Evolutionary conservation across 2,113 vertebrate genomes (phyloP), one percentile per base, ranked within the genome.

Genomic region (Mellivora capensis): DNA sequence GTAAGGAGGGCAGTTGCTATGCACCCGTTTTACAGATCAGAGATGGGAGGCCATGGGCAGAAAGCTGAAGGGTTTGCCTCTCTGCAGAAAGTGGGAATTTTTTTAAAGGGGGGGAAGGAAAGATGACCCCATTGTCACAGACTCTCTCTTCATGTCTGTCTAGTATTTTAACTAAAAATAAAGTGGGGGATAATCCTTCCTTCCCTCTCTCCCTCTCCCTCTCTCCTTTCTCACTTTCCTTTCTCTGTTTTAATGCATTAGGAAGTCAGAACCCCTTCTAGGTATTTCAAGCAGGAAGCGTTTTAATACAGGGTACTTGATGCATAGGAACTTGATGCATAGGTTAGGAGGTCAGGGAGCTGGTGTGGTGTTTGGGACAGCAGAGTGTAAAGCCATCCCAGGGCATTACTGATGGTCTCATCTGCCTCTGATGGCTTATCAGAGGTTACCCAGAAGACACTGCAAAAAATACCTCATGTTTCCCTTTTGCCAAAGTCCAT

Each of bases 161-260:
- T 87, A 62, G 52, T 44, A 21, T 92, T 85, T 89, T 64, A 47
- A 72, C n/a, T 80, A 44, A 71, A 83, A 91, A 87, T 81, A 37
- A 25, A 79, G 31, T 7, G 21, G 14, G 52, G 31, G 3, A 13
- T 27, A 18, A 23, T 37, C 11, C 6, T n/a, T 2, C 4, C 9
- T 23, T n/a, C 5, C 10, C 9, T 7, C 14, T 20, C 5, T 15
- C 5, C 27, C 37, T 4, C 21, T 42, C 6, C 20, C 8, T 12
- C 21, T 72, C 21, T 49, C 6, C 4, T n/a, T 4, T 5, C 20
- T 25, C 17, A 47, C 42, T 31, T 54, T 71, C 39, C 42, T 2
- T 21, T 25, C n/a, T 61, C 27, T 39, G 20, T 34, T 15, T 62
- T 54, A 23, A 42, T 27, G 57, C 29, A 6, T 79, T 4, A 37